These are phyloP conservation scores for Osedax frankpressi DNA, from an alignment of 2,888 invertebrate genomes.

Conservation along the genomic window DNA sequence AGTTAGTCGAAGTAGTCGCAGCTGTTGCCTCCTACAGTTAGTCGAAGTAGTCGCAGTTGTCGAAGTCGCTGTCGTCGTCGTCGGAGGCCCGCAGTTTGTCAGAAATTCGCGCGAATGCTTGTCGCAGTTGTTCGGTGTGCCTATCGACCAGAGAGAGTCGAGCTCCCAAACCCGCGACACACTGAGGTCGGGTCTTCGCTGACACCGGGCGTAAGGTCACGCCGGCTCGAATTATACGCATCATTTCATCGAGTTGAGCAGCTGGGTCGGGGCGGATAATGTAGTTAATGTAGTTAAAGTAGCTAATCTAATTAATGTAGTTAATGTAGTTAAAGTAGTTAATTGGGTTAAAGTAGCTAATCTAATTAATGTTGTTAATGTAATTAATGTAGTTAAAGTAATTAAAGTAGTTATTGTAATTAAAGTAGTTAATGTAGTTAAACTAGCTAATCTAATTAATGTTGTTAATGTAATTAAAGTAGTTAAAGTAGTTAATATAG, in stretches of 20 bases:
- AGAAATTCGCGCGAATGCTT: neutral
- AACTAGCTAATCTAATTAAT: too few relatives aligned
- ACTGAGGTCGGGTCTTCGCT: neutral
- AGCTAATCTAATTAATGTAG: too few relatives aligned
- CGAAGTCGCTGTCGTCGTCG: neutral
- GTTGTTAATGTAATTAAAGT: too few relatives aligned
- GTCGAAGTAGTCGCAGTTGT: neutral
- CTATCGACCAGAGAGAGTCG: neutral
- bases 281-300: neutral
- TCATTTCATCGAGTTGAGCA: neutral
- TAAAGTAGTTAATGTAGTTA: too few relatives aligned
- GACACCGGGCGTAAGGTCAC: neutral
- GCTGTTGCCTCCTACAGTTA: too few relatives aligned
- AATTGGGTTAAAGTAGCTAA: too few relatives aligned
- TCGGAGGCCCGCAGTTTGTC: neutral
- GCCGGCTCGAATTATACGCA: neutral
- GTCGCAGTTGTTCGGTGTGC: neutral
- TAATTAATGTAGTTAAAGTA: too few relatives aligned
- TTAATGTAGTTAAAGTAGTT: too few relatives aligned
- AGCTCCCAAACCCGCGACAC: neutral
- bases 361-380: too few relatives aligned
- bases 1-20: too few relatives aligned
- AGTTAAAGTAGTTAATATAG: too few relatives aligned
- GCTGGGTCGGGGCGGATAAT: neutral
- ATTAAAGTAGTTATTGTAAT: too few relatives aligned